Evolutionary conservation across 2,888 invertebrate genomes (phyloP).

Genomic region (Furcula furcula): DNA sequence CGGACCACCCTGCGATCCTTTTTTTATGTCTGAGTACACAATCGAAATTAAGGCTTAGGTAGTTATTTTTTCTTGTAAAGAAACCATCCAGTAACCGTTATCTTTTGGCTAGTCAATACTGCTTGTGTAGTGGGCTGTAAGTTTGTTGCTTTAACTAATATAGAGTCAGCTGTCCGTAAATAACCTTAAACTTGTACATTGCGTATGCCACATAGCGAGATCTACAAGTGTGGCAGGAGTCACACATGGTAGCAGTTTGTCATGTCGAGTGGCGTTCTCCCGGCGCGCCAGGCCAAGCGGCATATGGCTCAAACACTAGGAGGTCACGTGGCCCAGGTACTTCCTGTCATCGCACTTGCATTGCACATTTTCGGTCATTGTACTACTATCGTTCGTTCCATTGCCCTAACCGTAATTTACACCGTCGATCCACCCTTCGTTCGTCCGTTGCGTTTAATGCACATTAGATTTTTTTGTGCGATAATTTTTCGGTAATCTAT

Average conservation of each 20-base stretch:
- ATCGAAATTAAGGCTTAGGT: constrained; percentile 1
- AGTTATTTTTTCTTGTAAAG: constrained; percentile 1
- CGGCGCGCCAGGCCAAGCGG: constrained; percentile 47
- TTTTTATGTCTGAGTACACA: constrained; percentile 1
- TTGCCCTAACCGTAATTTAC: constrained; percentile 1
- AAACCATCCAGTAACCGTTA: constrained; percentile 2
- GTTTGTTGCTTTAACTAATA: constrained; percentile 10
- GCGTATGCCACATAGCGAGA: constrained; percentile 21
- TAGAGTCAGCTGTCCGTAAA: constrained; percentile 36
- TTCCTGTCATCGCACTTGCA: constrained; percentile 57
- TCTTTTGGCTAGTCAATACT: constrained; percentile 8
- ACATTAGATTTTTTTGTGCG: constrained; percentile 23
- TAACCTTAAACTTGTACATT: constrained; percentile 48
- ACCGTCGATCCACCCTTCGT: constrained; percentile 4
- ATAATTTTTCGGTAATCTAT: constrained; percentile 24
- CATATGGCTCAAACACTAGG: constrained; percentile 54
- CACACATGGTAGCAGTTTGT: constrained; percentile 60
- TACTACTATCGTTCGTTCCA: constrained; percentile 18
- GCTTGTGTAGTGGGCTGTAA: constrained; percentile 8
- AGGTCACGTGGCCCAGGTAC: constrained; percentile 65
- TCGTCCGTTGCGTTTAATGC: constrained; percentile 30
- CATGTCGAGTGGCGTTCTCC: constrained; percentile 50
- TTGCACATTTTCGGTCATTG: constrained; percentile 45
- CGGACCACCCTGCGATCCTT: constrained; percentile 3
- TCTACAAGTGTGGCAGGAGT: constrained; percentile 40